phyloP scores from a whole-genome alignment of 2,888 invertebrate genomes.

The Phortica magna region DNA sequence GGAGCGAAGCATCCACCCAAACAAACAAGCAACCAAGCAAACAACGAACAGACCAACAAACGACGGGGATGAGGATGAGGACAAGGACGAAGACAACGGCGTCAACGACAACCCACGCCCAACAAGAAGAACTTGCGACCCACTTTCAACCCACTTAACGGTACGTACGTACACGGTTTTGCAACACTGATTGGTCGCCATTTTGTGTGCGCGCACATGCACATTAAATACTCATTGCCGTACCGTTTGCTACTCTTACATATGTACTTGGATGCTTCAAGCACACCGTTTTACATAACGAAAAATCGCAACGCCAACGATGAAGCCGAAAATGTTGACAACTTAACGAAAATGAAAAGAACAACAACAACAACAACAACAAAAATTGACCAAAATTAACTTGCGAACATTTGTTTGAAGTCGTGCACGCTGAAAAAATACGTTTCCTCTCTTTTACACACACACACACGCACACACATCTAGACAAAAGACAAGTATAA shows the following conservation, averaged over 20 bases:
- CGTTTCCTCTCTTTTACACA: not conserved
- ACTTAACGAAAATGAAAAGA: not conserved
- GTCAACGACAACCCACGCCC: not conserved
- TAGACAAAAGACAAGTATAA: not conserved
- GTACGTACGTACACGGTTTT: conserved; percentile 7
- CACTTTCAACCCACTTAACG: not conserved
- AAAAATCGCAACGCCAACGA: not conserved
- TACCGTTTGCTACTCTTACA: not conserved
- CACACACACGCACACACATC: not conserved
- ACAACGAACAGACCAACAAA: not conserved
- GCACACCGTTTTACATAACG: not conserved
- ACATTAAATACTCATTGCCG: not conserved
- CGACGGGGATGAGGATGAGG: not conserved
- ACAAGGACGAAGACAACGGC: not conserved
- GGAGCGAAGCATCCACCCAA: not conserved
- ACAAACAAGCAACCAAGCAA: not conserved
- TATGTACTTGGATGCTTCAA: conserved; percentile 10
- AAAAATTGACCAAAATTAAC: not conserved
- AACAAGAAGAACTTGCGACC: not conserved
- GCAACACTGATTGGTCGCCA: conserved; percentile 34
- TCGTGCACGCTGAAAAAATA: not conserved
- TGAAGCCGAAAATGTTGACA: too few species aligned
- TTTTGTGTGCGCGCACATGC: conserved; percentile 28
- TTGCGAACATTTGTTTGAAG: conserved; percentile 1
- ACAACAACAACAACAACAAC: not conserved